Evolutionary conservation across 2,113 vertebrate genomes (phyloP).

Genomic region (Microcebus murinus): DNA sequence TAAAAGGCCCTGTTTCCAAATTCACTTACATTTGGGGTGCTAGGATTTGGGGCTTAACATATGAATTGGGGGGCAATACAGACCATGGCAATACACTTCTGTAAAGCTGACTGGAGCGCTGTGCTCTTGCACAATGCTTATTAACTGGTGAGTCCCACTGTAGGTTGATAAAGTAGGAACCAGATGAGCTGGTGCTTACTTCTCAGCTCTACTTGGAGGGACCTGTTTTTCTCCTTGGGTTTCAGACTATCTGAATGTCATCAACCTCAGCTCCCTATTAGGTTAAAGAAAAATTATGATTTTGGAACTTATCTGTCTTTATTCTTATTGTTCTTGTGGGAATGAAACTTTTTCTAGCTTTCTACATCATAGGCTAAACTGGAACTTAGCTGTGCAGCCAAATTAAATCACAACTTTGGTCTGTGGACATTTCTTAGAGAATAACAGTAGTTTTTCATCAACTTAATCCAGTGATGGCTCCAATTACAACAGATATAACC

Average conservation of each 20-base stretch:
- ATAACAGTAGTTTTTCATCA: neutral
- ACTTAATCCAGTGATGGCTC: neutral
- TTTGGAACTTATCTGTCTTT: neutral
- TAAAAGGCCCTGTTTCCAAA: neutral
- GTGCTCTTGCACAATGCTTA: neutral
- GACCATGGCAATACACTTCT: neutral
- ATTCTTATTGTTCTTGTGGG: neutral
- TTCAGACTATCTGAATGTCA: neutral
- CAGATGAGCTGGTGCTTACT: neutral
- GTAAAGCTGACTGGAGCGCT: neutral
- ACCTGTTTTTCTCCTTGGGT: neutral
- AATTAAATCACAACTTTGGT: neutral
- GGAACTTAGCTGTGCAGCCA: neutral
- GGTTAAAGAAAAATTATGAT: neutral
- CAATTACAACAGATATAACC: neutral
- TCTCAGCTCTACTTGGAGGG: neutral
- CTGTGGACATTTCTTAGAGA: neutral
- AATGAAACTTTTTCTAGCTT: neutral
- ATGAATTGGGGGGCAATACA: neutral
- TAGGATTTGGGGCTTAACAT: neutral
- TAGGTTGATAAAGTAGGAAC: neutral
- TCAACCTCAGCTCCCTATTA: neutral
- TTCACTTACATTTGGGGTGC: neutral
- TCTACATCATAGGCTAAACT: neutral
- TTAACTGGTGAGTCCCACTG: neutral